Percentiles rank a stretch among this genome's conserved stretches.
Evolutionary conservation across 2,797 vertebrate genomes (phyloP).

Genomic region (Catamblyrhynchus diadema): DNA sequence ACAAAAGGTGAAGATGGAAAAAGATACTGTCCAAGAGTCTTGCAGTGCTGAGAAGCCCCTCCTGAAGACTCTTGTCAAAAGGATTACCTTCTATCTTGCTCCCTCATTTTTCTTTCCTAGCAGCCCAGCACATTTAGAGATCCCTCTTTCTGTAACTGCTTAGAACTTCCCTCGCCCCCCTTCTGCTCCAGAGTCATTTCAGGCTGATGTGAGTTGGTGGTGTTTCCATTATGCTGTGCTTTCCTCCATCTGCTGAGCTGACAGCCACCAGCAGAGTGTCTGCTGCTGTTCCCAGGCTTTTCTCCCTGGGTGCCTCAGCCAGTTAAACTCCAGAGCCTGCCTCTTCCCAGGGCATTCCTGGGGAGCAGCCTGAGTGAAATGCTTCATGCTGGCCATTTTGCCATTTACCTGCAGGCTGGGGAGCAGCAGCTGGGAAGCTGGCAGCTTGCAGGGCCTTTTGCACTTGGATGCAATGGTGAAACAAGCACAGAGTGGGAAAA

Average conservation of each 20-base stretch:
- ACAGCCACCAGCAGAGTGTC: not conserved
- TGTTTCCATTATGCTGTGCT: not conserved
- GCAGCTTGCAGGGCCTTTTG: not conserved
- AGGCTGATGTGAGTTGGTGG: not conserved
- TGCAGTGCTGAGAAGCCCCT: not conserved
- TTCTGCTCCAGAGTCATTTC: not conserved
- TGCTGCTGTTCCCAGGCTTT: not conserved
- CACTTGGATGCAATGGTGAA: accelerated
- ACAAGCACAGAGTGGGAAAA: not conserved
- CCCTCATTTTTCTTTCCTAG: not conserved
- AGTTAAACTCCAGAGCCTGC: not conserved
- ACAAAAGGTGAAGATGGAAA: not conserved
- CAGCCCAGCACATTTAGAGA: not conserved
- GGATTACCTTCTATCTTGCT: not conserved
- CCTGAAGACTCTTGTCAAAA: not conserved
- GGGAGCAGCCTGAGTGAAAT: not conserved
- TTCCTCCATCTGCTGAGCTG: not conserved
- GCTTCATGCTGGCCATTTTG: not conserved
- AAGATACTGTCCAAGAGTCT: not conserved
- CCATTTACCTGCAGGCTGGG: not conserved
- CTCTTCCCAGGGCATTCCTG: accelerated
- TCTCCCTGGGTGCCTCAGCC: not conserved
- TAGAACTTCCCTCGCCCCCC: not conserved
- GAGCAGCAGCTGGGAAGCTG: not conserved
- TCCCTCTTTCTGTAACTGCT: not conserved